Conservation (phyloP, 2,888 invertebrate species). For the Bhutanitis thaidina region DNA sequence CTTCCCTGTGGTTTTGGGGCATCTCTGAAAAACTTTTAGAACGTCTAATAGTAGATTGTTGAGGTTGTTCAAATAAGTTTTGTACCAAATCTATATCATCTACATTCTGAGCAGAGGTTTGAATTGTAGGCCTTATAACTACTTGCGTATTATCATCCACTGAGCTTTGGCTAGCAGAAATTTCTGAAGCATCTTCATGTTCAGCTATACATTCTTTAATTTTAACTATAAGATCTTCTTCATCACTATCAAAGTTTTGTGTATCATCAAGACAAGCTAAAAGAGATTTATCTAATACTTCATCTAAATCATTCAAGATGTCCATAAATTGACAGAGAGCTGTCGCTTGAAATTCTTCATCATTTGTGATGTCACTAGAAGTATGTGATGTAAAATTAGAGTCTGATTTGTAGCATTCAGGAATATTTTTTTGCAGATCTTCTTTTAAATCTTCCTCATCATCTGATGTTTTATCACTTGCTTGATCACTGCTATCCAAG, state of each 20-base stretch:
- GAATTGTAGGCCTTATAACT: constrained; percentile 35
- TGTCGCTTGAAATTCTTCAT: constrained; percentile 72
- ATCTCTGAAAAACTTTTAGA: constrained; percentile 69
- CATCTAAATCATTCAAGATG: constrained; percentile 80
- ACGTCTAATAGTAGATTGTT: constrained; percentile 43
- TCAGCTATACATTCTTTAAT: constrained; percentile 60
- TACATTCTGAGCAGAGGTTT: constrained; percentile 37
- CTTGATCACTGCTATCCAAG: constrained; percentile 47
- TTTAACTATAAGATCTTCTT: constrained; percentile 72
- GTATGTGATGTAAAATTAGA: constrained; percentile 66
- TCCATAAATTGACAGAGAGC: constrained; percentile 75
- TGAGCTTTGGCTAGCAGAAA: constrained; percentile 52
- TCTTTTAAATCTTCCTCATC: constrained; percentile 67
- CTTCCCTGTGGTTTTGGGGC: constrained; percentile 46
- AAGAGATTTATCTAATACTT: constrained; percentile 77
- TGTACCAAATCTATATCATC: constrained; percentile 41
- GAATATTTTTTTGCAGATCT: constrained; percentile 68
- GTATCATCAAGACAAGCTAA: constrained; percentile 65
- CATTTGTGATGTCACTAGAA: constrained; percentile 61
- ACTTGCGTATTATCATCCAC: constrained; percentile 66
- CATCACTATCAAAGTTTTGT: constrained; percentile 60
- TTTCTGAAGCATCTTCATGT: constrained; percentile 39
- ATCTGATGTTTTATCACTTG: constrained; percentile 58
- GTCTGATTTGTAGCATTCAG: constrained; percentile 70
- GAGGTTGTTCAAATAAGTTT: constrained; percentile 38